phyloP scores from a whole-genome alignment of 2,888 invertebrate species.

The Choreutis nemorana region DNA sequence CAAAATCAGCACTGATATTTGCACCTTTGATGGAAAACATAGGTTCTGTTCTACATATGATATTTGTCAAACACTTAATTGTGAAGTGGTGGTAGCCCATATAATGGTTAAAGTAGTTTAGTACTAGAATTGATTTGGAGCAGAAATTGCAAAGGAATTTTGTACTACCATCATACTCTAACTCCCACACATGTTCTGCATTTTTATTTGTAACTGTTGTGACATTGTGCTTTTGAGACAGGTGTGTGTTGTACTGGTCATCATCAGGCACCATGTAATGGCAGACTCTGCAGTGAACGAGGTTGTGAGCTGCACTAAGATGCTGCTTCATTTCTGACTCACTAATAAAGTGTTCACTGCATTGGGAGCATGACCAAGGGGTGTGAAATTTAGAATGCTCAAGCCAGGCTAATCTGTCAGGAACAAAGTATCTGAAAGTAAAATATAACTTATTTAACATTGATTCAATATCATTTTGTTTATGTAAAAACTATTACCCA shows the following conservation, averaged over 20 bases:
- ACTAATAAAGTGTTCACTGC: slow-evolving; percentile 33
- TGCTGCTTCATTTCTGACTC: slow-evolving; percentile 37
- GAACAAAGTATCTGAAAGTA: slow-evolving; percentile 49
- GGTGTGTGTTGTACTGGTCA: slow-evolving; percentile 40
- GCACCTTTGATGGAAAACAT: slow-evolving; percentile 45
- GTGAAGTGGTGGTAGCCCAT: slow-evolving; percentile 56
- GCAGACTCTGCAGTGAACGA: slow-evolving; percentile 53
- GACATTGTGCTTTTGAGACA: slow-evolving; percentile 48
- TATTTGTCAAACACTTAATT: slow-evolving; percentile 43
- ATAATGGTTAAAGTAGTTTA: slow-evolving; percentile 46
- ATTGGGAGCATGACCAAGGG: slow-evolving; percentile 58
- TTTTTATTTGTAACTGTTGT: slow-evolving; percentile 31
- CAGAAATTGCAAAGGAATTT: slow-evolving; percentile 46
- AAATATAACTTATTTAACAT: neutral
- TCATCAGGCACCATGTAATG: slow-evolving; percentile 44
- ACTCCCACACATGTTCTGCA: slow-evolving; percentile 37
- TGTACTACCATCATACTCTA: slow-evolving; percentile 29
- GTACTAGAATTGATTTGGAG: slow-evolving; percentile 27
- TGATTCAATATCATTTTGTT: neutral
- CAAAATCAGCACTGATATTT: slow-evolving; percentile 40
- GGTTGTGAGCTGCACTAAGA: slow-evolving; percentile 31
- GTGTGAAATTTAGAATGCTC: slow-evolving; percentile 42
- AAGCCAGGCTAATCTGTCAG: slow-evolving; percentile 41
- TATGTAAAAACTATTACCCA: neutral
- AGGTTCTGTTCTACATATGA: slow-evolving; percentile 40